Percentiles rank a stretch among this genome's conserved stretches.
phyloP scores from a whole-genome alignment of 2,888 invertebrate genomes.

The Nomada flava region DNA sequence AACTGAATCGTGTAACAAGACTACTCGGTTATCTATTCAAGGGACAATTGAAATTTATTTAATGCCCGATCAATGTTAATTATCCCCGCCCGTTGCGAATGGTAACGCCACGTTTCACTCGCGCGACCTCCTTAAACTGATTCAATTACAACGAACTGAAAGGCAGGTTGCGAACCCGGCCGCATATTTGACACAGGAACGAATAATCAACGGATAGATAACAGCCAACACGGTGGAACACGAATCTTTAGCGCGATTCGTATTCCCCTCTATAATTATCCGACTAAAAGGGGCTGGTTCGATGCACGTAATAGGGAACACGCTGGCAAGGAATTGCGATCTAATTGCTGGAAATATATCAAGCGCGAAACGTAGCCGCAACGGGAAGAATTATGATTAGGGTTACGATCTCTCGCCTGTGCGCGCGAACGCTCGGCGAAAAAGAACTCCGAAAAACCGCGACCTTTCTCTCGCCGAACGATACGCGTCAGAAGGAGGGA shows the following conservation, averaged over 20 bases:
- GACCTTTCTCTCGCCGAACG: neutral
- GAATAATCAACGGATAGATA: conserved; percentile 58
- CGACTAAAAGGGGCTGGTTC: conserved; percentile 36
- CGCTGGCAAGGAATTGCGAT: conserved; percentile 36
- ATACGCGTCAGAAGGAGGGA: neutral
- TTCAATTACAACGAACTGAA: conserved; percentile 68
- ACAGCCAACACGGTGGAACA: conserved; percentile 35
- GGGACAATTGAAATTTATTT: neutral
- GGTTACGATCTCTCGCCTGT: conserved; percentile 3
- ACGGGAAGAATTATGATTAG: conserved; percentile 27
- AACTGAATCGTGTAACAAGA: neutral
- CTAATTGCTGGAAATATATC: conserved; percentile 53
- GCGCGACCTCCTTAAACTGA: conserved; percentile 55
- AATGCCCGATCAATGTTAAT: neutral
- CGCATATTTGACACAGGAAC: conserved; percentile 60
- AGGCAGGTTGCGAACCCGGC: conserved; percentile 49
- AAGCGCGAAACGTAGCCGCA: neutral
- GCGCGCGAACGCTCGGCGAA: neutral
- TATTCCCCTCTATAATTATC: conserved; percentile 59
- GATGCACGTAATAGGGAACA: conserved; percentile 48
- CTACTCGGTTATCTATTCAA: neutral
- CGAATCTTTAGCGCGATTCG: conserved; percentile 45
- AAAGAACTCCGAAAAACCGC: neutral
- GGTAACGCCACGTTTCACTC: conserved; percentile 9
- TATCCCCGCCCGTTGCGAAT: neutral